A percentile compares a stretch with the other conserved stretches of the same genome.
These are phyloP conservation scores for Semicossyphus pulcher DNA, from an alignment of 2,113 vertebrate species.

Conservation along the genomic window DNA sequence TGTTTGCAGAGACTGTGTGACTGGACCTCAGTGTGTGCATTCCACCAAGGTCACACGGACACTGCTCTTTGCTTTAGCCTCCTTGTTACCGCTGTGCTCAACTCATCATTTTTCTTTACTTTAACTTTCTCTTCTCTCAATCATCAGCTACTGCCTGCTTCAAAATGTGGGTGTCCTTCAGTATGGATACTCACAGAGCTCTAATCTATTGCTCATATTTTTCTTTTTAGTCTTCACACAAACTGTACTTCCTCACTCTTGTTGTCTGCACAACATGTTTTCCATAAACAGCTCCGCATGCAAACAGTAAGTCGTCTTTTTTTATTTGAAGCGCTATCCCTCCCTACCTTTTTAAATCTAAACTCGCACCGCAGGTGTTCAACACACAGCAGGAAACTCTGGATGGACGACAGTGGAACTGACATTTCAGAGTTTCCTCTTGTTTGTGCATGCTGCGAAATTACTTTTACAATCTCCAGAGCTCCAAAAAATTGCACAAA, in stretches of 20 bases:
- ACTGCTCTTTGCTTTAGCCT: constrained; percentile 45
- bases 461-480: neutral
- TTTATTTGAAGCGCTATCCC: neutral
- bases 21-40: constrained; percentile 43
- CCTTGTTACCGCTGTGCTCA: constrained; percentile 4
- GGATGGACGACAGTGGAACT: constrained; percentile 10
- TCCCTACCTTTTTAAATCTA: constrained; percentile 6
- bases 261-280: neutral
- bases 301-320: neutral
- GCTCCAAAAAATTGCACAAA: neutral
- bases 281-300: neutral
- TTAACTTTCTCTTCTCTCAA: constrained; percentile 11
- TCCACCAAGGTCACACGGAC: constrained; percentile 61
- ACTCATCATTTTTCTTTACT: constrained; percentile 37
- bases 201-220: too few relatives aligned
- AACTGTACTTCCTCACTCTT: constrained; percentile 8
- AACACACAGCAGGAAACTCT: neutral
- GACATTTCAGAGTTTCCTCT: constrained; percentile 11
- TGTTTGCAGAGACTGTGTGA: constrained; percentile 51
- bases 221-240: too few relatives aligned
- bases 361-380: constrained; percentile 9
- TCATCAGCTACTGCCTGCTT: neutral
- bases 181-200: too few relatives aligned
- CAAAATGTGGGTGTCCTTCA: too few relatives aligned
- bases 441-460: constrained; percentile 1